These are phyloP conservation scores for Calonectris borealis DNA, from an alignment of 2,113 vertebrate species.

Conservation along the genomic window DNA sequence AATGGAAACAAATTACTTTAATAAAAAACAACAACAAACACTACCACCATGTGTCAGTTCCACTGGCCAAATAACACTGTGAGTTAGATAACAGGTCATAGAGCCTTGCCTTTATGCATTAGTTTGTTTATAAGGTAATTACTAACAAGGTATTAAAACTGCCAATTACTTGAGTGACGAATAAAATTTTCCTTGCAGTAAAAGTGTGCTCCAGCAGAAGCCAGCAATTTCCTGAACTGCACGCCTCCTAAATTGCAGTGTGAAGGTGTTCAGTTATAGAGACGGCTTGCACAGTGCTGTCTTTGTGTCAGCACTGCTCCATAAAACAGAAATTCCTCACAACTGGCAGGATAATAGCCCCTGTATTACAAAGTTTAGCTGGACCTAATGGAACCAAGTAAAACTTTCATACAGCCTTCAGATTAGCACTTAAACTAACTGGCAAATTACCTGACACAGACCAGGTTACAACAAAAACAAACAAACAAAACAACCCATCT, in stretches of 20 bases:
- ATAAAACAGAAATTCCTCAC: slow-evolving; percentile 79
- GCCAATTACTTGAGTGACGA: slow-evolving; percentile 93
- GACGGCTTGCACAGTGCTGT: slow-evolving; percentile 81
- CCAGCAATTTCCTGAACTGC: slow-evolving; percentile 94
- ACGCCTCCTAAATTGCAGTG: slow-evolving; percentile 94
- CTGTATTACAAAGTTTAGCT: slow-evolving; percentile 72
- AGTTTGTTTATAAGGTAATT: slow-evolving; percentile 96
- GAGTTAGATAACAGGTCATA: slow-evolving; percentile 73
- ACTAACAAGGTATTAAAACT: slow-evolving; percentile 94
- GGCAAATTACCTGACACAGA: slow-evolving; percentile 63
- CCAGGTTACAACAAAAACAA: background rate
- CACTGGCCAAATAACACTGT: slow-evolving; percentile 51
- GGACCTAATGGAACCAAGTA: slow-evolving; percentile 65
- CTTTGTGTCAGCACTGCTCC: slow-evolving; percentile 81
- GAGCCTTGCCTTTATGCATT: slow-evolving; percentile 77
- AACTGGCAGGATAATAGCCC: slow-evolving; percentile 71
- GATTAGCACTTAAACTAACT: slow-evolving; percentile 63
- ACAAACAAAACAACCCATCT: background rate
- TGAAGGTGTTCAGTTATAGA: slow-evolving; percentile 85
- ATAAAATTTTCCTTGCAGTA: slow-evolving; percentile 91
- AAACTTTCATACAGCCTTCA: slow-evolving; percentile 59
- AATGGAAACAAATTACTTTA: slow-evolving; percentile 60
- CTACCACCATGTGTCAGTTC: slow-evolving; percentile 31
- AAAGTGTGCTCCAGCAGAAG: slow-evolving; percentile 87
- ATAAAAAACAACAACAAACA: slow-evolving; percentile 29